phyloP scores from a whole-genome alignment of 2,888 invertebrate genomes.

The Hecatera dysodea region DNA sequence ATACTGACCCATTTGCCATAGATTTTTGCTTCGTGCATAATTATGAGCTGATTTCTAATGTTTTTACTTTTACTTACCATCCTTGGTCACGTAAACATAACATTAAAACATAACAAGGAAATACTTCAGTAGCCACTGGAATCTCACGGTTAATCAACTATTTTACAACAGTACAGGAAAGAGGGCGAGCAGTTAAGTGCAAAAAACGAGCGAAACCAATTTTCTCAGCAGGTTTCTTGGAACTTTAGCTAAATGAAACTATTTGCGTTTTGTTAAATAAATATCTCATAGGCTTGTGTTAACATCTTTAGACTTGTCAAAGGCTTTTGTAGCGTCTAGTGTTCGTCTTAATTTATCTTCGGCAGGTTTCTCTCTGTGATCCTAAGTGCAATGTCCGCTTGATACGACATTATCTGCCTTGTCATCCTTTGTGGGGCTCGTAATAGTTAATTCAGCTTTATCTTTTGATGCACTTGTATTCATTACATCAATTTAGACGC shows the following conservation, averaged over 20 bases:
- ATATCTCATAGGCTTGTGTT: constrained; percentile 5
- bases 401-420: constrained; percentile 29
- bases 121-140: background rate
- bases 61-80: constrained; percentile 32
- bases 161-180: constrained; percentile 9
- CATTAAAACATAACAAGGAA: background rate
- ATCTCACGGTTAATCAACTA: background rate
- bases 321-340: constrained; percentile 24
- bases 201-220: constrained; percentile 19
- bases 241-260: background rate
- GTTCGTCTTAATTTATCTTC: constrained; percentile 18
- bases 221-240: constrained; percentile 8
- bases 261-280: constrained; percentile 21
- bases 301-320: constrained; percentile 23
- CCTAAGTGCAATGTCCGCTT: constrained; percentile 55
- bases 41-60: constrained; percentile 5
- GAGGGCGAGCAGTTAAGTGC: background rate
- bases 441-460: constrained; percentile 48
- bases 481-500: constrained; percentile 52
- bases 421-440: constrained; percentile 38
- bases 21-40: constrained; percentile 23
- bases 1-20: constrained; percentile 43
- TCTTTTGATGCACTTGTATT: constrained; percentile 59
- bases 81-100: background rate
- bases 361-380: constrained; percentile 43